Conservation (phyloP, 2,888 invertebrate species). For the Eumerus sabulonum region DNA sequence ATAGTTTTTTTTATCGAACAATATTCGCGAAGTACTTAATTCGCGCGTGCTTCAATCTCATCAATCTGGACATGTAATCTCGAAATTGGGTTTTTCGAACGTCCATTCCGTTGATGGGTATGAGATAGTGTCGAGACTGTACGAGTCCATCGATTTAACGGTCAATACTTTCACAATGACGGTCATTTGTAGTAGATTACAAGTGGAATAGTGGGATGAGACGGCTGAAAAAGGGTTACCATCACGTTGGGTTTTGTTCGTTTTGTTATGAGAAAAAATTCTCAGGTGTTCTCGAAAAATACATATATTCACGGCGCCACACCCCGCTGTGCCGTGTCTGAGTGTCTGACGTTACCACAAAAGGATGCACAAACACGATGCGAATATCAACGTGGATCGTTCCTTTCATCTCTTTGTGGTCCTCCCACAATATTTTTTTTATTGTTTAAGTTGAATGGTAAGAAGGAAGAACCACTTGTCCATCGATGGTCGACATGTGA, state of each 20-base stretch:
- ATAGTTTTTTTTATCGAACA: too few relatives aligned
- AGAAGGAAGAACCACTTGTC: conserved; percentile 31
- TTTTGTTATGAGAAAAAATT: conserved; percentile 6
- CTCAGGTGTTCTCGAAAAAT: conserved; percentile 51
- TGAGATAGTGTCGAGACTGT: too few relatives aligned
- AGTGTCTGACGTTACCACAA: conserved; percentile 45
- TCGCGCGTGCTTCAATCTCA: conserved; percentile 54
- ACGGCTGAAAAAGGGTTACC: too few relatives aligned
- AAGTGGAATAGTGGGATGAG: too few relatives aligned
- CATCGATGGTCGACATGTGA: conserved; percentile 38
- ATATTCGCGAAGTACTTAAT: too few relatives aligned
- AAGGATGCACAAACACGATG: conserved; percentile 27
- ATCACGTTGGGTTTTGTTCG: too few relatives aligned
- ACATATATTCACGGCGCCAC: conserved; percentile 51
- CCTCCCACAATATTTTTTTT: conserved; percentile 15
- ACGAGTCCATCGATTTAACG: too few relatives aligned
- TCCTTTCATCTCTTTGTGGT: conserved; percentile 11
- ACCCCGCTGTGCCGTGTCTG: conserved; percentile 62
- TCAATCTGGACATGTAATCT: conserved; percentile 43
- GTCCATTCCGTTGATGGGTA: conserved; percentile 5
- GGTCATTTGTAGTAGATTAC: too few relatives aligned
- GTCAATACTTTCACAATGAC: too few relatives aligned
- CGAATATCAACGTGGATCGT: conserved; percentile 33
- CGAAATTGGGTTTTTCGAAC: conserved; percentile 40
- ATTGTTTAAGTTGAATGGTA: too few relatives aligned